phyloP scores from a whole-genome alignment of 2,888 invertebrate genomes.

The Noctua janthina region DNA sequence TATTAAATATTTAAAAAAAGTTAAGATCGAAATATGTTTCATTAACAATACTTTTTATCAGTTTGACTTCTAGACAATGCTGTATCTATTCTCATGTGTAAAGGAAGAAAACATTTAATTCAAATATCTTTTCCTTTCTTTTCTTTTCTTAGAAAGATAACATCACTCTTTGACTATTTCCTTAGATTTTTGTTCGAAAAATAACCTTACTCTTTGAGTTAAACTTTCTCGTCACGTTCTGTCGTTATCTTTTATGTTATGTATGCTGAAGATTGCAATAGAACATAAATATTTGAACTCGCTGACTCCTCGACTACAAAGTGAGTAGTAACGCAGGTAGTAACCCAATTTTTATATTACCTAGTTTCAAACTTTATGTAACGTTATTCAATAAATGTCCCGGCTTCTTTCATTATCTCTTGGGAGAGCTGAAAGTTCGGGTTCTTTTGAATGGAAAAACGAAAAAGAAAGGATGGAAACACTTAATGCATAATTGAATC shows the following conservation, averaged over 20 bases:
- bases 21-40: too few relatives aligned
- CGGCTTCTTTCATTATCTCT: constrained; percentile 6
- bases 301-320: constrained; percentile 34
- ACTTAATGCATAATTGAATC: not conserved
- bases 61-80: too few relatives aligned
- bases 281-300: constrained; percentile 51
- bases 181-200: not conserved
- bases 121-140: not conserved
- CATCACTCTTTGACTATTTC: not conserved
- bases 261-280: constrained; percentile 46
- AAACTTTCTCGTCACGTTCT: constrained; percentile 53
- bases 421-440: not conserved
- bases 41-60: too few relatives aligned
- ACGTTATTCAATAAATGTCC: constrained; percentile 34
- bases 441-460: not conserved
- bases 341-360: constrained; percentile 41
- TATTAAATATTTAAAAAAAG: too few relatives aligned
- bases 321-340: constrained; percentile 17
- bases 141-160: not conserved
- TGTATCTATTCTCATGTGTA: too few relatives aligned
- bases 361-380: constrained; percentile 29
- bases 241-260: constrained; percentile 45
- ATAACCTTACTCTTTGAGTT: not conserved
- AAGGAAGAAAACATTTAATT: not conserved
- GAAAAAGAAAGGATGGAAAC: not conserved